A percentile compares a stretch with the other conserved stretches of the same genome.
Evolutionary conservation across 2,113 vertebrate species (phyloP).

Genomic region (Monarcha castaneiventris): DNA sequence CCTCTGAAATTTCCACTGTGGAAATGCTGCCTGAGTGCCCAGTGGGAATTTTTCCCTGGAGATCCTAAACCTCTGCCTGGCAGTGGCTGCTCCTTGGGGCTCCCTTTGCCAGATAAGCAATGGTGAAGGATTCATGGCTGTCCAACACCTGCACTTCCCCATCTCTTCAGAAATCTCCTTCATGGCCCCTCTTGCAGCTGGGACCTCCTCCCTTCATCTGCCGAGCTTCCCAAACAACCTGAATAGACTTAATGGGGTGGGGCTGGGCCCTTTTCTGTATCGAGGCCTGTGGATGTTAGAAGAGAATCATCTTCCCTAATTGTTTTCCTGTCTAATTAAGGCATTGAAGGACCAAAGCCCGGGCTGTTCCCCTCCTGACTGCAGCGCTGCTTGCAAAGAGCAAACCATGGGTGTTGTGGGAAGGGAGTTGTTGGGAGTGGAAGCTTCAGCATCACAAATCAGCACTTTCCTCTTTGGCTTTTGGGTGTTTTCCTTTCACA

Average conservation of each 20-base stretch:
- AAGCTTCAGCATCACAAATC: neutral
- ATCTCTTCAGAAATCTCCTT: neutral
- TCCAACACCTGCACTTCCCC: neutral
- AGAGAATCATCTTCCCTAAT: neutral
- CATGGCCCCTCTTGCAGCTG: neutral
- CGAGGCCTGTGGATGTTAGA: neutral
- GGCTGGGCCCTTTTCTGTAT: neutral
- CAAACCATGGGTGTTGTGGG: neutral
- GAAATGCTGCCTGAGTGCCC: neutral
- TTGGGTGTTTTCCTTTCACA: neutral
- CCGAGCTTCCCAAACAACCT: neutral
- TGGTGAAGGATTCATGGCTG: neutral
- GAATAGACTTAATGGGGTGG: neutral
- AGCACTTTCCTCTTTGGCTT: neutral
- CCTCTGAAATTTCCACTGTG: neutral
- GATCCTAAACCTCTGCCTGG: neutral
- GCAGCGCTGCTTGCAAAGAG: neutral
- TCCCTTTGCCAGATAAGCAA: neutral
- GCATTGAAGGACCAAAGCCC: neutral
- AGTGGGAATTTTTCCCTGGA: neutral
- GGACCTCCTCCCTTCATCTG: neutral
- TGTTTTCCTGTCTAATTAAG: conserved; percentile 31
- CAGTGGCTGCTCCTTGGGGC: neutral
- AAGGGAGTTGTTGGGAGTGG: neutral
- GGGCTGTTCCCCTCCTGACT: neutral